Conservation (phyloP, 2,797 vertebrate genomes). For the Capromys pilorides region DNA sequence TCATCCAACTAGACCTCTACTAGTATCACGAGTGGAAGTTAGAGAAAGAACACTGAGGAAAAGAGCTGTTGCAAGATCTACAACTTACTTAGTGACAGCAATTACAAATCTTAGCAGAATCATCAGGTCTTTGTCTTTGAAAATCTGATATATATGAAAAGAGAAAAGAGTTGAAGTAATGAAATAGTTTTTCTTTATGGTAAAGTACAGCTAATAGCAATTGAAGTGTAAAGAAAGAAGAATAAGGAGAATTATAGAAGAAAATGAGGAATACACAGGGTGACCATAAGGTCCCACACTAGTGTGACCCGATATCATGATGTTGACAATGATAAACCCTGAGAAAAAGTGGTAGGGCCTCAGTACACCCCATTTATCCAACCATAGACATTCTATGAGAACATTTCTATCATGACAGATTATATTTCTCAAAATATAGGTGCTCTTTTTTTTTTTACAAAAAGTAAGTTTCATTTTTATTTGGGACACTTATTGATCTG, state of each 20-base stretch:
- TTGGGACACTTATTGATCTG: slow-evolving; percentile 36
- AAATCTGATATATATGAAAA: background rate
- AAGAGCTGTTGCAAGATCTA: background rate
- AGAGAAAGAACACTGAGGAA: background rate
- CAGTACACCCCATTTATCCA: background rate
- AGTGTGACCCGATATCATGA: rapidly evolving
- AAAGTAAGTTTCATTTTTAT: background rate
- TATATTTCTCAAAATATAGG: background rate
- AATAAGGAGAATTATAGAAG: background rate
- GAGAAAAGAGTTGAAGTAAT: background rate
- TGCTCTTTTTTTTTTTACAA: background rate
- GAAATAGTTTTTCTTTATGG: background rate
- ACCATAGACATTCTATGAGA: background rate
- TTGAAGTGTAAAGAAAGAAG: background rate
- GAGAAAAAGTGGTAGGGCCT: background rate
- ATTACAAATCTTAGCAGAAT: background rate
- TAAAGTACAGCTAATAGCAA: background rate
- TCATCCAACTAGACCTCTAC: background rate
- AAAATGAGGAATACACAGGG: rapidly evolving
- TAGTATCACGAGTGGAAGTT: background rate
- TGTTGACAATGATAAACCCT: background rate
- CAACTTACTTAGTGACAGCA: background rate
- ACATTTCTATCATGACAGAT: background rate
- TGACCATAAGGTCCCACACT: background rate
- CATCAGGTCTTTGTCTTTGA: background rate